These are phyloP conservation scores for Psilopsiagon aymara DNA, from an alignment of 2,113 vertebrate genomes.

Conservation along the genomic window DNA sequence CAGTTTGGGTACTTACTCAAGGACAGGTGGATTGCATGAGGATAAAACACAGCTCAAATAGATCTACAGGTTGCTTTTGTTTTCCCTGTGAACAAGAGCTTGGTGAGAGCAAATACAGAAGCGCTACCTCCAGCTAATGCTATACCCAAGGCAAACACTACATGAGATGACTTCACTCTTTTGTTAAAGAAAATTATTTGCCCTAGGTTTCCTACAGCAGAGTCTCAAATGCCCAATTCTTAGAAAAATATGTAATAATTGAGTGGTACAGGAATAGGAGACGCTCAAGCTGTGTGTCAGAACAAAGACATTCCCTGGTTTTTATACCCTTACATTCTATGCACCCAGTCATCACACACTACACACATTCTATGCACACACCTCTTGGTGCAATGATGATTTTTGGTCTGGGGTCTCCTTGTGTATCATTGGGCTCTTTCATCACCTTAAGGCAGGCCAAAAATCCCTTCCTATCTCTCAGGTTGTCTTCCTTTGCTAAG, in stretches of 20 bases:
- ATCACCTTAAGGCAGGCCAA: background rate
- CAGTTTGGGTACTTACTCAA: background rate
- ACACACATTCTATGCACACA: background rate
- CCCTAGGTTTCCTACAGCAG: background rate
- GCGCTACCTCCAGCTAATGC: background rate
- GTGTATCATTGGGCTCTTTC: background rate
- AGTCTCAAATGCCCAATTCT: background rate
- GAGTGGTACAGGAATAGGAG: background rate
- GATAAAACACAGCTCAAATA: background rate
- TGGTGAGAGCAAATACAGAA: background rate
- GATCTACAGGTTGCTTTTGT: background rate
- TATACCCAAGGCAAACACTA: background rate
- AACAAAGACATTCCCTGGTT: background rate
- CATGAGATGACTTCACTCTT: background rate
- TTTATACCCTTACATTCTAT: background rate
- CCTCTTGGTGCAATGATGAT: background rate
- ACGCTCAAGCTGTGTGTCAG: background rate
- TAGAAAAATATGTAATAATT: background rate
- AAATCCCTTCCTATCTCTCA: background rate
- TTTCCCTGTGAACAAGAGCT: background rate
- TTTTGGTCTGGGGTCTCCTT: background rate
- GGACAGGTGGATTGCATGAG: background rate
- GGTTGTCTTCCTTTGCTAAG: background rate
- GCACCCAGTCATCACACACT: background rate
- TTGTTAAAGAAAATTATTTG: background rate